Evolutionary conservation across 2,797 vertebrate genomes (phyloP).

Genomic region (Agapornis canus): DNA sequence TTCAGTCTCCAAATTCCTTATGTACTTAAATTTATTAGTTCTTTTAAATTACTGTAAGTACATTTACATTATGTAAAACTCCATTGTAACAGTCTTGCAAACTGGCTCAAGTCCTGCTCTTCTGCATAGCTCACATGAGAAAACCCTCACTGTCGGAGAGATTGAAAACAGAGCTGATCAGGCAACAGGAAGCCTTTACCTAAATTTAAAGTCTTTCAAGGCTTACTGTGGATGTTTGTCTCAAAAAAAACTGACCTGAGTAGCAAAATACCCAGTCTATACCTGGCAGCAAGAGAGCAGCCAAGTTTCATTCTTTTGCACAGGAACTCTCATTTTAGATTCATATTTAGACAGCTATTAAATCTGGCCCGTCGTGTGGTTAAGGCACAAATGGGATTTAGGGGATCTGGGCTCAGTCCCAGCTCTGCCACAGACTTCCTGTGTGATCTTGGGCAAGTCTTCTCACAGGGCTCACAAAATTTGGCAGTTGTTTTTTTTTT

Average conservation of each 20-base stretch:
- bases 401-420: slow-evolving; percentile 36
- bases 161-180: background rate
- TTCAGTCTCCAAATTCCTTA: background rate
- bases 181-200: slow-evolving; percentile 36
- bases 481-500: background rate
- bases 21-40: background rate
- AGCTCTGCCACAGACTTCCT: slow-evolving; percentile 37
- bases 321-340: background rate
- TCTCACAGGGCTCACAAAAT: background rate
- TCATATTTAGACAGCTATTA: slow-evolving; percentile 30
- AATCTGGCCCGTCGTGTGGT: slow-evolving; percentile 5
- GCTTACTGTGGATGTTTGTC: background rate
- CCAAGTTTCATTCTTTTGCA: background rate
- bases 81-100: background rate
- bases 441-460: background rate
- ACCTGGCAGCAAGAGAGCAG: background rate
- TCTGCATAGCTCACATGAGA: background rate
- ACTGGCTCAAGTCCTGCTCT: background rate
- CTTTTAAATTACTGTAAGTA: background rate
- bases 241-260: background rate
- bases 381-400: slow-evolving; percentile 38
- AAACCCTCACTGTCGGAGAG: background rate
- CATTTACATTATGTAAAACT: background rate
- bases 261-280: background rate
- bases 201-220: background rate